Evolutionary conservation across 2,888 invertebrate genomes (phyloP), one percentile per base, ranked within the genome.

Genomic region (Agonopterix arenella): DNA sequence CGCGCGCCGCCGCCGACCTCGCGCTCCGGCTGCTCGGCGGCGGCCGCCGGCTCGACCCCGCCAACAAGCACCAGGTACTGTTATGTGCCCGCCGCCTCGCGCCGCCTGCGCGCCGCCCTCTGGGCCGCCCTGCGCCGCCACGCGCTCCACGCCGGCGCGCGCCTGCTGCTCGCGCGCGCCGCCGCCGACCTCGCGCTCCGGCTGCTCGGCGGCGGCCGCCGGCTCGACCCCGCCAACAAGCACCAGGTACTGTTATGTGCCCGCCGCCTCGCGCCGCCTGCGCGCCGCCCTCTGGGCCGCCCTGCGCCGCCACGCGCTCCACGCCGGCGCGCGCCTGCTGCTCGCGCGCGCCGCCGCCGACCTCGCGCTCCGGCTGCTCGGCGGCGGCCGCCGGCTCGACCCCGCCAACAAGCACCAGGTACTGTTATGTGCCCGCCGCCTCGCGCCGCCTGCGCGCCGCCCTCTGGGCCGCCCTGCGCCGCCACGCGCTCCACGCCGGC

Each of bases 321-420:
- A 52, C 43, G 66, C 90, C 71, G 49, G 51, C 52, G 83, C 90
- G 56, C 94, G 50, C 49, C 94, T 95, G 79, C 91, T 96, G 69
- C 90, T 96, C 71, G 97, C 96, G 44, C 91, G 97, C 56, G 96
- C 96, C 44, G 93, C 94, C 36, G 92, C 94, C 50, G 97, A 97
- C 84, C 93, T 97, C 85, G 94, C 94, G 54, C 90, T 81, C 71
- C 77, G 81, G 61, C 88, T 97, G 48, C 84, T 96, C 52, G 97
- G 97, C 42, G 97, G 97, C 48, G 94, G 93, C 40, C 93, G 96
- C 65, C 90, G 97, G 49, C 89, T 97, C 51, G 96, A 95, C 72
- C 94, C 96, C 45, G 93, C 94, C 66, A 97, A 97, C 81, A 93
- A 93, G 55, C 97, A 97, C 84, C 97, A 97, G 84, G 38, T 38